Evolutionary conservation across 2,113 vertebrate species (phyloP).

Genomic region (Chloroceryle aenea): DNA sequence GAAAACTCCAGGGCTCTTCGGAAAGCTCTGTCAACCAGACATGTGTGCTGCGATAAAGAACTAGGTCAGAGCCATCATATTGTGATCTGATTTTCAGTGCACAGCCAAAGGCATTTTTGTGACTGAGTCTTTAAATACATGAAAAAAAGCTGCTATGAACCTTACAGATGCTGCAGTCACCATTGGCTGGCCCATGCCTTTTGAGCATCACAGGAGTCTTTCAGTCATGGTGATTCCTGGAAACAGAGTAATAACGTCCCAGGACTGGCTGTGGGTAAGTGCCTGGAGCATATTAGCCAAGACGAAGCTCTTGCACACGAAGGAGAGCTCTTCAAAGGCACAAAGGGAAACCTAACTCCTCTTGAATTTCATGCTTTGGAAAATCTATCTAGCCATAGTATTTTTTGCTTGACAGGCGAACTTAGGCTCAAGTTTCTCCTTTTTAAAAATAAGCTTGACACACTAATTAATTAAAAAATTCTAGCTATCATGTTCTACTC

Average conservation of each 20-base stretch:
- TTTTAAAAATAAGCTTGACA: constrained; percentile 49
- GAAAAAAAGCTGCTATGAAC: background rate
- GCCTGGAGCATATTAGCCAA: background rate
- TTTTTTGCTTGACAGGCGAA: constrained; percentile 53
- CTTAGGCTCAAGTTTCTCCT: constrained; percentile 37
- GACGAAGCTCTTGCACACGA: background rate
- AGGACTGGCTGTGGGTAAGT: background rate
- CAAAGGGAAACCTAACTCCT: constrained; percentile 41
- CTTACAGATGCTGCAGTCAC: background rate
- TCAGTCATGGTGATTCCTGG: background rate
- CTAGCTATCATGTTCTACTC: constrained; percentile 21
- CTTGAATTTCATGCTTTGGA: constrained; percentile 58
- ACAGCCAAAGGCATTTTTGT: background rate
- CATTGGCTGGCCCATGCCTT: background rate
- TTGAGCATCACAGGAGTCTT: background rate
- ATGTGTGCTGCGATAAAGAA: background rate
- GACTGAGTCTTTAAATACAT: background rate
- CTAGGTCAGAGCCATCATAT: background rate
- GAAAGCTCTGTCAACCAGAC: background rate
- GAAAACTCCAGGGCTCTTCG: background rate
- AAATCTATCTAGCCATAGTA: constrained; percentile 38
- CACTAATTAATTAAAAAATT: constrained; percentile 57
- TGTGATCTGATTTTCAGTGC: background rate
- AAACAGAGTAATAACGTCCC: background rate
- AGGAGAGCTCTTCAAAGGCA: constrained; percentile 31